Evolutionary conservation across 2,888 invertebrate genomes (phyloP).

Genomic region (Hedychridium roseum): DNA sequence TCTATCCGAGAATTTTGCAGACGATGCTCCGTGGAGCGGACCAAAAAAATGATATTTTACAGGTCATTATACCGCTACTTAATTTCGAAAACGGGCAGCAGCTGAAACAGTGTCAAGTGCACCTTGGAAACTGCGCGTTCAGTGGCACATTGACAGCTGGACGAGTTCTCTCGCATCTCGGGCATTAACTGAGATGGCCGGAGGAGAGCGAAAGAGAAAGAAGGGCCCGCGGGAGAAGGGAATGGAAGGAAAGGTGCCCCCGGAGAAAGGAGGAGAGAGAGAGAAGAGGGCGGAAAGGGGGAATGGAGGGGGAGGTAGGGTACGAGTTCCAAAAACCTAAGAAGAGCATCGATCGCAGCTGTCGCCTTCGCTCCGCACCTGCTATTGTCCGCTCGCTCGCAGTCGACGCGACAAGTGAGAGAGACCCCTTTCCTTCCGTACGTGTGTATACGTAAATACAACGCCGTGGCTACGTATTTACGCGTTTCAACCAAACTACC

Average conservation of each 20-base stretch:
- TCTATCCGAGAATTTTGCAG: conserved; percentile 22
- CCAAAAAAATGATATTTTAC: no score
- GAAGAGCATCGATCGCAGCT: conserved; percentile 61
- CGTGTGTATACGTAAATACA: conserved; percentile 13
- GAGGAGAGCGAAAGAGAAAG: conserved; percentile 11
- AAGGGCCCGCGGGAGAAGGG: conserved; percentile 3
- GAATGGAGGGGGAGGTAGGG: conserved; percentile 33
- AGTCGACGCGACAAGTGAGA: conserved; percentile 45
- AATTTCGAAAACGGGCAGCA: no score
- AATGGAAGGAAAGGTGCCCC: no score
- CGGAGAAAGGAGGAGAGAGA: no score
- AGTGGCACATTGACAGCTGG: conserved; percentile 1
- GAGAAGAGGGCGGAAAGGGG: conserved; percentile 18
- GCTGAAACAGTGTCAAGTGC: no score
- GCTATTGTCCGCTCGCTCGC: conserved; percentile 56
- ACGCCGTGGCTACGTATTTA: conserved; percentile 2
- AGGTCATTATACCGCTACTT: no score
- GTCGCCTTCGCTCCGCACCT: conserved; percentile 59
- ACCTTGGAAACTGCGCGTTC: neutral
- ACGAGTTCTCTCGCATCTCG: no score
- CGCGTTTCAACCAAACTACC: conserved; percentile 4
- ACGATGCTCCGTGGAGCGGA: no score
- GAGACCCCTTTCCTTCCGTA: conserved; percentile 44
- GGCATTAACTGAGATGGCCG: no score
- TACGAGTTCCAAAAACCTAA: conserved; percentile 55